Evolutionary conservation across 2,888 invertebrate genomes (phyloP), one percentile per base, ranked within the genome.

Genomic region (Phoenoteleia sp.): DNA sequence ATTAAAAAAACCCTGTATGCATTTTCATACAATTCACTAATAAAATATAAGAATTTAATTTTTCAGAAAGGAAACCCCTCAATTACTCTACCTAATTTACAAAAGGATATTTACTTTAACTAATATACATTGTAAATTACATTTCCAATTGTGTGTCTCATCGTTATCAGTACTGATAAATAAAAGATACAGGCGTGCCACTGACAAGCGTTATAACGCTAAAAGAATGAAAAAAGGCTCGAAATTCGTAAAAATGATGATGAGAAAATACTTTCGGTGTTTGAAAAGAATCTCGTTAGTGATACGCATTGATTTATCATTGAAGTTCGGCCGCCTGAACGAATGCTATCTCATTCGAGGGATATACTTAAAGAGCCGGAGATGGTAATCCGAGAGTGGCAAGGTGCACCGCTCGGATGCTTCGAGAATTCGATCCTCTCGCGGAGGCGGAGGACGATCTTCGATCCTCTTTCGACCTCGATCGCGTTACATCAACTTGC

Each of bases 301-400:
- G 84, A 84, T 80, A 80, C 75, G 62, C 80, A 80, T 76, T 84
- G 80, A 84, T 81, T 84, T 81, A 81, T 81, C 76, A 85, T 85
- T 72, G 81, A 81, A 81, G 74, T 71, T 67, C 25, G 69, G 49
- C 64, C 74, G 85, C 47, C 49, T 64, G 81, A 84, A 66, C 84
- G 72, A 85, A 77, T 74, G 81, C 85, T 85, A 85, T 85, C 81
- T 81, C 81, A 85, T 77, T 85, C 74, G 81, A 76, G 56, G 81
- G 81, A 81, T 85, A 85, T 77, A 76, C 81, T 79, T 81, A 81
- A 87, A 86, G 84, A 80, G 81, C 80, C 77, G 62, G 72, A 82
- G 88, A 87, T 87, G 88, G 89, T 90, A 90, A 90, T 88, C 86
- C 86, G 88, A 89, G 88, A 86, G 83, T 86, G 80, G 77, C 82